Conservation (phyloP, 2,888 invertebrate species). For the Poecilus cupreus region DNA sequence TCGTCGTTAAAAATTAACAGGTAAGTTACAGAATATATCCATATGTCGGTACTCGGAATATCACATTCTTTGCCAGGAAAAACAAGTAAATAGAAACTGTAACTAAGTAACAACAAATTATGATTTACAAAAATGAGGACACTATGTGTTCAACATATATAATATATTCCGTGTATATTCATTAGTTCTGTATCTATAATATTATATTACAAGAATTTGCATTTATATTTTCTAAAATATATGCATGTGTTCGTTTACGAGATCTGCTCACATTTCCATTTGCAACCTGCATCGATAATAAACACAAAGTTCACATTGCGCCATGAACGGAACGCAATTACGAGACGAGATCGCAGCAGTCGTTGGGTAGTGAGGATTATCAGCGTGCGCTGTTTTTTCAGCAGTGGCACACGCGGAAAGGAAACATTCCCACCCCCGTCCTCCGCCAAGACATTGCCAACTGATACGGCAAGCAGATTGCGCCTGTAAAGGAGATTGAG, state of each 20-base stretch:
- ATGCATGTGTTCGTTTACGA: not conserved
- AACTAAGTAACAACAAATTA: too few species aligned
- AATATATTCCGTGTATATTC: too few species aligned
- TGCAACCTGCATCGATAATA: not conserved
- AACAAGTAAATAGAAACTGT: too few species aligned
- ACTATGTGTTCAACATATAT: too few species aligned
- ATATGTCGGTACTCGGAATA: too few species aligned
- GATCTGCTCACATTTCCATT: not conserved
- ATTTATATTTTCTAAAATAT: too few species aligned
- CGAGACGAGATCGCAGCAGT: not conserved
- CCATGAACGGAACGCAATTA: slow-evolving; percentile 1
- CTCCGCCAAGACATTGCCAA: not conserved
- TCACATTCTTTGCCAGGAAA: too few species aligned
- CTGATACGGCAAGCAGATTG: slow-evolving; percentile 54
- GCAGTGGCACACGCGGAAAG: not conserved
- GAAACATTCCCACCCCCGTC: not conserved
- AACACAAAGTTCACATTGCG: not conserved
- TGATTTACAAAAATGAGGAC: too few species aligned
- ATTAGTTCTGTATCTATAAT: too few species aligned
- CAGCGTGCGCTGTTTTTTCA: slow-evolving; percentile 13
- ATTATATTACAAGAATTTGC: too few species aligned
- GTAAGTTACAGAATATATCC: too few species aligned
- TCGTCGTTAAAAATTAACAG: too few species aligned
- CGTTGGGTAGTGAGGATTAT: not conserved
- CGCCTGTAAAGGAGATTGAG: slow-evolving; percentile 56